Base-by-base conservation (phyloP, 2,888 invertebrate genomes). In the Mellilla xanthometata region DNA sequence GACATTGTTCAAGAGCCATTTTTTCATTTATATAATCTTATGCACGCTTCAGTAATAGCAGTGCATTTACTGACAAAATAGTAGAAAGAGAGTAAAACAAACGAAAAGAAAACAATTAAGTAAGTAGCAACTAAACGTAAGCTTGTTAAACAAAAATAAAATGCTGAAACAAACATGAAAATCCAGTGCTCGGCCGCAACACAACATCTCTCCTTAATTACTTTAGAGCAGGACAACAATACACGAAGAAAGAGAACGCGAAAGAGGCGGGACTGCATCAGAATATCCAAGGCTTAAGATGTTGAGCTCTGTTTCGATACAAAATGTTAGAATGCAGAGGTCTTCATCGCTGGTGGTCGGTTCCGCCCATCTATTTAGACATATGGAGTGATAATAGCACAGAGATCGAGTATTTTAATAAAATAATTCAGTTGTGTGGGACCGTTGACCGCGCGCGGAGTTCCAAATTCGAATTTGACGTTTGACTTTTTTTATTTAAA, bases 381-480 rank as follows among this genome's bases (percentile, higher is more conserved):
- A 81, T 84, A 84, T 85, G 81, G 68, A 65, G 67, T 52, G 68
- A 79, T 85, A 84, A 86, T 87, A 66, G 81, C 69, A 67, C 15
- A 74, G 72, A 64, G 67, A 67, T 62, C 69, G 73, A 65, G 61
- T 36, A 50, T 48, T 50, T 65, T 82, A 80, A 82, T 85, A 81
- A 81, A 83, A 83, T 88, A 86, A 87, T 82, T 84, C 87, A 88
- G 88, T 88, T 81, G 81, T 77, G 29, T 39, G 52, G 39, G 30
- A 44, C 29, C 29, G 24, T 29, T 35, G 49, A 19, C 24, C 53
- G 58, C 51, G 54, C 46, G 45, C 52, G 58, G 43, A 42, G 43
- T 48, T 51, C 39, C 31, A 23, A 32, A 33, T 49, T 44, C 42
- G 19, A 48, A 43, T 31, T 46, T 34, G 26, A 38, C 26, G 38